These are phyloP conservation scores for Drosophila chauvacae DNA, from an alignment of 1,140 invertebrate genomes.

Conservation along the genomic window DNA sequence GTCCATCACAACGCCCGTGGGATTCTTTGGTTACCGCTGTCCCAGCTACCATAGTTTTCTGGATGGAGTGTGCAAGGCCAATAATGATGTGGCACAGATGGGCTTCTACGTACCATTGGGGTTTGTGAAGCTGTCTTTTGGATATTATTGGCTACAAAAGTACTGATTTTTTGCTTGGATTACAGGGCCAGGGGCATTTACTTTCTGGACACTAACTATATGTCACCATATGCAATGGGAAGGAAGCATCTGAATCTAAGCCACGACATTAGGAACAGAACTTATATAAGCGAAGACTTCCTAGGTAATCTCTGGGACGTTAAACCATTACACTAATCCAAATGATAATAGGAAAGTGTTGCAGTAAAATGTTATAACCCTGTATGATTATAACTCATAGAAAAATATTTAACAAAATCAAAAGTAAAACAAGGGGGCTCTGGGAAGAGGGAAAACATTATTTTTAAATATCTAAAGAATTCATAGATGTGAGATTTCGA, in stretches of 20 bases:
- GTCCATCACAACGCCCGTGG: slow-evolving; percentile 2
- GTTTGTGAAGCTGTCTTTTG: not conserved
- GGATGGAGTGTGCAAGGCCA: not conserved
- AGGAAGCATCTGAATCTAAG: slow-evolving; percentile 5
- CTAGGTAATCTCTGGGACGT: not conserved
- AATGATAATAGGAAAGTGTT: too few relatives aligned
- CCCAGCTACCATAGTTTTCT: slow-evolving; percentile 8
- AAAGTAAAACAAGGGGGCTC: too few relatives aligned
- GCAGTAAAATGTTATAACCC: not conserved
- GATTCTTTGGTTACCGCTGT: slow-evolving; percentile 31
- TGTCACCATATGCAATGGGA: slow-evolving; percentile 26
- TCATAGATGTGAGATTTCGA: not conserved
- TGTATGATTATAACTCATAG: not conserved
- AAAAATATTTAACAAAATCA: not conserved
- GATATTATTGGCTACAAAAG: not conserved
- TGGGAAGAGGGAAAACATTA: not conserved
- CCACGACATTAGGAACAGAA: slow-evolving; percentile 10
- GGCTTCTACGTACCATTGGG: slow-evolving; percentile 1
- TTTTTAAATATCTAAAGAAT: not conserved
- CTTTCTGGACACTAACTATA: slow-evolving; percentile 27
- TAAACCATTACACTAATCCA: too few relatives aligned
- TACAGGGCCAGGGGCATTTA: slow-evolving; percentile 38
- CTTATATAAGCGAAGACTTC: slow-evolving; percentile 19
- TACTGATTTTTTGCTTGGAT: not conserved
- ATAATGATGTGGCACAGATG: slow-evolving; percentile 2